Evolutionary conservation across 2,888 invertebrate genomes (phyloP).

Genomic region (Sicus ferrugineus): DNA sequence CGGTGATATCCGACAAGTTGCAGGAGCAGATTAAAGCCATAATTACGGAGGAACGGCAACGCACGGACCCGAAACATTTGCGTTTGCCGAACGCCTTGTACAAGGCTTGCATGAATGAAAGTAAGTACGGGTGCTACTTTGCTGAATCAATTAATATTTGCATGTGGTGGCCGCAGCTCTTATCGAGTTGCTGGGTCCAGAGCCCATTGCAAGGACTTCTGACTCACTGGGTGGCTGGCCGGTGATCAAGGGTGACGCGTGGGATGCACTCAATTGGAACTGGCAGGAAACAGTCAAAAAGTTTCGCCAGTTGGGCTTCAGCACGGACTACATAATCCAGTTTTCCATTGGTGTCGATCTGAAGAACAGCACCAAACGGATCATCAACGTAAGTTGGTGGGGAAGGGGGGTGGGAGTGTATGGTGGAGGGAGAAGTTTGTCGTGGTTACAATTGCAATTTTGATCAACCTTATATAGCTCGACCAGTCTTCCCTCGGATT

Average conservation of each 20-base stretch:
- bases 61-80: slow-evolving; percentile 62
- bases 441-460: no score
- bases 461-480: slow-evolving; percentile 67
- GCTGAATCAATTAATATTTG: slow-evolving; percentile 70
- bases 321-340: slow-evolving; percentile 89
- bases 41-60: slow-evolving; percentile 59
- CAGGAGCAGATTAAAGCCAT: slow-evolving; percentile 64
- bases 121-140: slow-evolving; percentile 86
- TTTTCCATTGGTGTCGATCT: slow-evolving; percentile 89
- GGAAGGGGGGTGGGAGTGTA: background rate
- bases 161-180: slow-evolving; percentile 67
- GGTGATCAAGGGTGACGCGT: slow-evolving; percentile 78
- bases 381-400: slow-evolving; percentile 90
- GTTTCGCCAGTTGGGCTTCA: slow-evolving; percentile 82
- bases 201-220: slow-evolving; percentile 77
- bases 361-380: slow-evolving; percentile 84
- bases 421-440: no score
- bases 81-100: slow-evolving; percentile 64
- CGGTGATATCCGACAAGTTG: slow-evolving; percentile 63
- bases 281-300: slow-evolving; percentile 86
- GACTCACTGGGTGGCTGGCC: slow-evolving; percentile 93
- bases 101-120: slow-evolving; percentile 65
- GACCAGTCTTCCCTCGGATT: slow-evolving; percentile 88
- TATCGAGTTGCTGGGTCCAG: slow-evolving; percentile 81
- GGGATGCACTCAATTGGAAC: slow-evolving; percentile 74